Evolutionary conservation across 2,113 vertebrate species (phyloP).

Genomic region (Urocolius indicus): DNA sequence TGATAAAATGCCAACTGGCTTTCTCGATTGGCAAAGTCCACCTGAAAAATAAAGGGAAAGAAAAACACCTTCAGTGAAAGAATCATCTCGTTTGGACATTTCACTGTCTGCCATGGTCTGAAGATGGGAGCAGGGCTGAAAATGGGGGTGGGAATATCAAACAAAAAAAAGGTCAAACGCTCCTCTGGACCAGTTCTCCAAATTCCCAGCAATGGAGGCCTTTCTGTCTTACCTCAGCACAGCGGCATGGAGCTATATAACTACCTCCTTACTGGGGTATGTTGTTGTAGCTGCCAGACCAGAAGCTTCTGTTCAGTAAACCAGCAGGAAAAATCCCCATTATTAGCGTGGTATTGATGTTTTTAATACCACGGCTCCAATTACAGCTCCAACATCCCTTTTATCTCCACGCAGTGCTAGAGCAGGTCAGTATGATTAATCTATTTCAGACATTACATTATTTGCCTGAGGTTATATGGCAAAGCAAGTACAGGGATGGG

Average conservation of each 20-base stretch:
- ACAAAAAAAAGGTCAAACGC: accelerated
- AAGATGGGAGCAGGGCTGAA: neutral
- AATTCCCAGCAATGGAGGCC: neutral
- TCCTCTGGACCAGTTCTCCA: neutral
- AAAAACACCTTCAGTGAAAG: neutral
- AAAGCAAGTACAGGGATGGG: neutral
- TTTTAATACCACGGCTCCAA: neutral
- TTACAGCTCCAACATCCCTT: conserved; percentile 1
- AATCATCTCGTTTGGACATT: neutral
- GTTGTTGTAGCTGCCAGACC: neutral
- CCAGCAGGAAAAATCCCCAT: neutral
- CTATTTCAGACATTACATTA: neutral
- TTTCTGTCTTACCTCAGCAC: neutral
- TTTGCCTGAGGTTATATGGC: neutral
- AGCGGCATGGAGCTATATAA: neutral
- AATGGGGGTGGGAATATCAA: neutral
- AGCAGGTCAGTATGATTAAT: neutral
- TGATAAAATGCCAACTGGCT: conserved; percentile 98
- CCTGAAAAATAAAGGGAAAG: conserved; percentile 74
- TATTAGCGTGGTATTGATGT: neutral
- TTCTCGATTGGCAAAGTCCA: conserved; percentile 99
- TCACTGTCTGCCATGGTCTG: neutral
- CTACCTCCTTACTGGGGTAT: neutral
- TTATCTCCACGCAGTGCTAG: neutral
- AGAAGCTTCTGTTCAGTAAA: neutral